A percentile compares a stretch with the other conserved stretches of the same genome.
phyloP scores from a whole-genome alignment of 2,113 vertebrate genomes.

The Ciconia maguari region DNA sequence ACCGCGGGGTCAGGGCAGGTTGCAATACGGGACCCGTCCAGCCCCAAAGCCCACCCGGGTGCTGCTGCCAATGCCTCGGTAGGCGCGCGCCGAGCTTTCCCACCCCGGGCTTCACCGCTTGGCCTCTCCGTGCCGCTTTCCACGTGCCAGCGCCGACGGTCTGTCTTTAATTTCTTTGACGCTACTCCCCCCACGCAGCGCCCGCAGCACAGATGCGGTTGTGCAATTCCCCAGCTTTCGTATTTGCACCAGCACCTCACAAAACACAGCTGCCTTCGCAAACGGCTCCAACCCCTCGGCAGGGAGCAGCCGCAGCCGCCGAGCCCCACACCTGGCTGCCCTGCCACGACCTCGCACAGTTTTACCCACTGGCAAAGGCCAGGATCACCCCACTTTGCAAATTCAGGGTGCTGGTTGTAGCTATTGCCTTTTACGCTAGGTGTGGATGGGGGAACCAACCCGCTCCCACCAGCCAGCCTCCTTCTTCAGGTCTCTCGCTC shows the following conservation, averaged over 20 bases:
- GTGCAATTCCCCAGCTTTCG: fast-evolving
- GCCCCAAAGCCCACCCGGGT: fast-evolving
- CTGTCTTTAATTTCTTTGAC: fast-evolving
- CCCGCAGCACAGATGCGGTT: background rate
- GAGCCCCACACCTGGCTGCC: background rate
- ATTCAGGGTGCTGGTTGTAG: fast-evolving
- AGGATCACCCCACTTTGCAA: fast-evolving
- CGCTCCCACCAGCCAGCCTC: fast-evolving
- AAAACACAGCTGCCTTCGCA: background rate
- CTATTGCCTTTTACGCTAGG: fast-evolving
- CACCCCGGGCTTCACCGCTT: fast-evolving
- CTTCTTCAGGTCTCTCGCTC: background rate
- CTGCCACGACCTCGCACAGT: fast-evolving
- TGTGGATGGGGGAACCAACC: fast-evolving
- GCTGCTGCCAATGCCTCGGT: background rate
- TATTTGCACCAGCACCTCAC: fast-evolving
- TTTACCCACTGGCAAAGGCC: background rate
- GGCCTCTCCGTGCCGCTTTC: background rate
- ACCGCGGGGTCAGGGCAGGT: background rate
- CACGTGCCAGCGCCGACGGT: fast-evolving
- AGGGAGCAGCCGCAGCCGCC: fast-evolving
- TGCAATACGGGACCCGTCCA: fast-evolving
- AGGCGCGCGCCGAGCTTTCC: fast-evolving
- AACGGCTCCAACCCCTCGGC: background rate
- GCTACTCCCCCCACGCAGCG: fast-evolving